Evolutionary conservation across 2,797 vertebrate genomes (phyloP), one percentile per base, ranked within the genome.

Genomic region (Mionectes olivaceus): DNA sequence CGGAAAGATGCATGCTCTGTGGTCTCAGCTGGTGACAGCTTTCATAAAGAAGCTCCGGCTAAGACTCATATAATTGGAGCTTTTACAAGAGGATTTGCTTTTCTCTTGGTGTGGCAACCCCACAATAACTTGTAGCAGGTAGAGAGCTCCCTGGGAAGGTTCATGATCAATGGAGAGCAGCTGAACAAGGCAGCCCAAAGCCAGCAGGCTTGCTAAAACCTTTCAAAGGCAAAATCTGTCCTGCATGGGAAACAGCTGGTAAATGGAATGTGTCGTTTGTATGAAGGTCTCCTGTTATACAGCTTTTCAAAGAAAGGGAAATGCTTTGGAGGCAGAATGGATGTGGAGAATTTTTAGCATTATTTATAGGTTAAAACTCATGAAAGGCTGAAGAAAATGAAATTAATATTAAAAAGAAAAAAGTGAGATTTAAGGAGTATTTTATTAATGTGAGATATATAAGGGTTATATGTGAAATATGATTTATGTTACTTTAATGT

Each of bases 141-240:
- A 75, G 47, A 22, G 44, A 5, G 24, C 24, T 41, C 49, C 50
- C 87, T 83, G 81, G 60, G 46, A 91, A 55, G 91, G 69, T 85
- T 95, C 55, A 33, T 95, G 89, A 86, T 96, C 83, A 91, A 59
- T 68, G 59, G 55, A 57, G 82, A 95, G 63, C 84, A 93, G 86
- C 81, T 96, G 95, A 92, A 53, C 22, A 61, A 77, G 86, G 79
- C 89, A 88, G 64, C 61, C 69, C 50, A 74, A 90, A 96, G 68
- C 59, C 92, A 65, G 55, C 10, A 4, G 61, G 44, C 87, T 83
- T 69, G 61, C 88, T 60, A n/a, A 77, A 64, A 43, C 27, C 44
- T 94, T 85, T 91, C 88, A 75, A 68, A 83, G 77, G 79, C 35
- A 41, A 52, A 95, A 87, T 78, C 46, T 87, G 76, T 91, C 71